A percentile compares a stretch with the other conserved stretches of the same genome.
Conservation (phyloP, 37 sponge, comb jelly and placozoan genomes). For the Dysidea cf. avara region DNA sequence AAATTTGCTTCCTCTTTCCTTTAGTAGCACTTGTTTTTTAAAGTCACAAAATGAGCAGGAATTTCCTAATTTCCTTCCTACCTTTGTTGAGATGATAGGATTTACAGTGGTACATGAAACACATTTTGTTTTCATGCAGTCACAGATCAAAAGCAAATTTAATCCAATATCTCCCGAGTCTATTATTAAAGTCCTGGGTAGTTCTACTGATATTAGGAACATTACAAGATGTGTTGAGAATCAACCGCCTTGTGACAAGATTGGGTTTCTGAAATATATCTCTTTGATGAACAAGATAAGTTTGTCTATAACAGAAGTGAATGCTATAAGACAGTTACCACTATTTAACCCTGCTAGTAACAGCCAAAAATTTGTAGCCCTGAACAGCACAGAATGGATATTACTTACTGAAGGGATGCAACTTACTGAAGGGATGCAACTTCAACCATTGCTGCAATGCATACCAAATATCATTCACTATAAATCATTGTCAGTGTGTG, state of each 20-base stretch:
- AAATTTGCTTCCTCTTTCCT: background rate
- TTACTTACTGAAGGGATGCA: slow-evolving; percentile 16
- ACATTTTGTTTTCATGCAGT: slow-evolving; percentile 12
- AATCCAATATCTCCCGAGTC: too few relatives aligned
- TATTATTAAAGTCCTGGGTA: too few relatives aligned
- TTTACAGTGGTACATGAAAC: background rate
- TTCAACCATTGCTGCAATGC: slow-evolving; percentile 7
- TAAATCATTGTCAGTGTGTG: background rate
- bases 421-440: too few relatives aligned
- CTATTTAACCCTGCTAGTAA: slow-evolving; percentile 5
- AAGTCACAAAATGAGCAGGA: too few relatives aligned
- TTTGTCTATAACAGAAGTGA: too few relatives aligned
- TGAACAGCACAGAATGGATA: slow-evolving; percentile 1
- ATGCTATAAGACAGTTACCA: slow-evolving; percentile 9
- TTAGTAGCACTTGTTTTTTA: too few relatives aligned
- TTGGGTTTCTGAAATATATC: too few relatives aligned
- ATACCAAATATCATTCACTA: slow-evolving; percentile 22
- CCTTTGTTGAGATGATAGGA: background rate
- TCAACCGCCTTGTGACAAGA: too few relatives aligned
- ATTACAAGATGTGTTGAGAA: too few relatives aligned
- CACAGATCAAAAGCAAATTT: background rate
- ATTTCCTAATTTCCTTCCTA: background rate
- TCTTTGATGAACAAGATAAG: too few relatives aligned
- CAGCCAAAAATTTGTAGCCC: background rate
- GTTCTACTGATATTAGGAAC: too few relatives aligned